Base-by-base conservation (phyloP, 2,113 vertebrate species). In the Felis catus region DNA sequence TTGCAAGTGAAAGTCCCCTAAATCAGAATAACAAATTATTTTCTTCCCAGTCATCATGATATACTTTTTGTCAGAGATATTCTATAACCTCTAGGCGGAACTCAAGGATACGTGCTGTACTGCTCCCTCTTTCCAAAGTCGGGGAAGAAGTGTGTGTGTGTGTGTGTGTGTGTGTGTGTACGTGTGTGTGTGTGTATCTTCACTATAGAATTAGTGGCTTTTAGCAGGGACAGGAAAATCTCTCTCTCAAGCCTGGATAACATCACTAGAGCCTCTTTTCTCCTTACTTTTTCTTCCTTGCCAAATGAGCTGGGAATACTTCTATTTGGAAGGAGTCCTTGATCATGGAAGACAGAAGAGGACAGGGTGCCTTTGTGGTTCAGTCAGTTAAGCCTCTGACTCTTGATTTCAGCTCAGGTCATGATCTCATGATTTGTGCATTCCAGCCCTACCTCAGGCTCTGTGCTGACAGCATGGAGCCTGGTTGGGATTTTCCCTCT, bases 1-100 rank as follows among this genome's bases (percentile, higher is more conserved):
- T 96, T 93, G 96, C 31, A 96, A 92, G n/a, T 51, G 92, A n/a
- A 92, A 93, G 31, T 96, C 25, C 10, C 82, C 29, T 86, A 53
- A 78, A 16, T 95, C 15, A 94, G 82, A 82, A 89, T 23, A 92
- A 15, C 48, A 94, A 92, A 63, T 90, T 79, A 55, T 89, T 79
- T 92, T 89, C 68, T 91, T 48, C 15, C 48, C 11, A 31, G 53
- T 87, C 31, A 41, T 97, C 66, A 58, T 73, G 83, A 45, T 84
- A 51, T 36, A n/a, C 8, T 55, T 88, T 91, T 48, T 89, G 48
- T 25, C 61, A 70, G 45, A 87, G 41, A 27, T 4, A 63, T 96
- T 86, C 39, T 4, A 2, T 92, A 82, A 51, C 12, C 18, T 96
- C 4, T n/a, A 41, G 31, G 16, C 83, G 36, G 48, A 55, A 84